phyloP scores from a whole-genome alignment of 2,797 vertebrate genomes.

The Argya squamiceps region DNA sequence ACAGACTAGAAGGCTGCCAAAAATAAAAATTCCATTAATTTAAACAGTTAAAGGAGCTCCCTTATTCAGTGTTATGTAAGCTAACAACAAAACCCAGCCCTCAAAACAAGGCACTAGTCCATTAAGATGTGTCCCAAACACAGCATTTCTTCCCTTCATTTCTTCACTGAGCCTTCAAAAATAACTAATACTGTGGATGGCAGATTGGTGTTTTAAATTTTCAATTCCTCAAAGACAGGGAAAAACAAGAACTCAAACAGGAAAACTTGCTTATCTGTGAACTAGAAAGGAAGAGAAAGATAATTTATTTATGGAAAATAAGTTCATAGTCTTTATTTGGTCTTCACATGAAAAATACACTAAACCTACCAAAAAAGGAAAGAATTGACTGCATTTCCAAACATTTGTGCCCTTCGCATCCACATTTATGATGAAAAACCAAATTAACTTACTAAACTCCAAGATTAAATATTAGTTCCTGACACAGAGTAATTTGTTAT shows the following conservation, averaged over 20 bases:
- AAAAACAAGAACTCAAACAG: not conserved
- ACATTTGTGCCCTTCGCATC: not conserved
- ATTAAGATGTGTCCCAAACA: not conserved
- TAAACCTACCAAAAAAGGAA: not conserved
- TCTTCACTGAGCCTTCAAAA: not conserved
- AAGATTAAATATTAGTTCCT: not conserved
- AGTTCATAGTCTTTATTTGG: not conserved
- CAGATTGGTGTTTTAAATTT: not conserved
- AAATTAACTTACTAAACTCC: not conserved
- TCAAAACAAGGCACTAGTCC: not conserved
- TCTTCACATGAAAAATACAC: not conserved
- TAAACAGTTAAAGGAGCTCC: not conserved
- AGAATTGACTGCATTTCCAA: not conserved
- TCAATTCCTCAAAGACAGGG: not conserved
- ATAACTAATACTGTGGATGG: not conserved
- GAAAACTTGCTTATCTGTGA: not conserved
- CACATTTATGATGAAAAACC: not conserved
- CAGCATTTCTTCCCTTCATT: not conserved
- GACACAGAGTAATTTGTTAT: not conserved
- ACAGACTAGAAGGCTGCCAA: not conserved
- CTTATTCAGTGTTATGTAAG: not conserved
- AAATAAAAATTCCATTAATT: not conserved
- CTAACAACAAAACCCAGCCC: not conserved
- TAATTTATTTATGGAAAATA: not conserved
- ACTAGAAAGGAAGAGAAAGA: not conserved